A percentile compares a stretch with the other conserved stretches of the same genome.
Evolutionary conservation across 2,888 invertebrate species (phyloP).

Genomic region (Hyppa rectilinea): DNA sequence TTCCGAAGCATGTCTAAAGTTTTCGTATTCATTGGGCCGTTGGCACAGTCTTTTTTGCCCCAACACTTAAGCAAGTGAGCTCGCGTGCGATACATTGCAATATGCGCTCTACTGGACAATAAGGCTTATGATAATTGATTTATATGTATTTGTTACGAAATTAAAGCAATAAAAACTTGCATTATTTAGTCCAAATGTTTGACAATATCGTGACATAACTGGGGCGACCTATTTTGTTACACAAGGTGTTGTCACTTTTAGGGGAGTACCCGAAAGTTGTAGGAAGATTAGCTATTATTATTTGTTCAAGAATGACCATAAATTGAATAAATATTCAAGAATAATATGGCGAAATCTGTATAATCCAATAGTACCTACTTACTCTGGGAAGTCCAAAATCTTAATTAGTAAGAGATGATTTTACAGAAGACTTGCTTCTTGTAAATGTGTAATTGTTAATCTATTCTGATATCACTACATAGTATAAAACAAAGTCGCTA

Average conservation of each 20-base stretch:
- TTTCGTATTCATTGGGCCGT: constrained; percentile 31
- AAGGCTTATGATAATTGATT: constrained; percentile 58
- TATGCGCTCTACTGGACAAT: constrained; percentile 60
- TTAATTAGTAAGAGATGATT: not conserved
- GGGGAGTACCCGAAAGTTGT: not conserved
- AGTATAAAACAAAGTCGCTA: too few species aligned
- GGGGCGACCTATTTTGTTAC: not conserved
- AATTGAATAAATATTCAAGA: not conserved
- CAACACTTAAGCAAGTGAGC: constrained; percentile 49
- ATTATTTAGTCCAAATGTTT: constrained; percentile 19
- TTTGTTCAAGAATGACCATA: not conserved
- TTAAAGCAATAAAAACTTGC: constrained; percentile 33
- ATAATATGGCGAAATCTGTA: not conserved
- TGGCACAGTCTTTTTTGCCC: constrained; percentile 34
- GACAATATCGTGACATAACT: constrained; percentile 14
- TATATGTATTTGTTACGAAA: constrained; percentile 59
- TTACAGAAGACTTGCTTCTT: too few species aligned
- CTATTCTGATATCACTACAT: too few species aligned
- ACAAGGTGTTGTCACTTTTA: not conserved
- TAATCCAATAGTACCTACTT: not conserved
- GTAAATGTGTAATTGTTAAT: too few species aligned
- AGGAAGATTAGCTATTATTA: not conserved
- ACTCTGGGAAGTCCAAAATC: not conserved
- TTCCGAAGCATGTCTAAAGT: constrained; percentile 32
- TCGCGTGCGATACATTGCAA: constrained; percentile 61